A percentile compares a stretch with the other conserved stretches of the same genome.
phyloP scores from a whole-genome alignment of 2,888 invertebrate genomes.

The Pristionchus mayeri region DNA sequence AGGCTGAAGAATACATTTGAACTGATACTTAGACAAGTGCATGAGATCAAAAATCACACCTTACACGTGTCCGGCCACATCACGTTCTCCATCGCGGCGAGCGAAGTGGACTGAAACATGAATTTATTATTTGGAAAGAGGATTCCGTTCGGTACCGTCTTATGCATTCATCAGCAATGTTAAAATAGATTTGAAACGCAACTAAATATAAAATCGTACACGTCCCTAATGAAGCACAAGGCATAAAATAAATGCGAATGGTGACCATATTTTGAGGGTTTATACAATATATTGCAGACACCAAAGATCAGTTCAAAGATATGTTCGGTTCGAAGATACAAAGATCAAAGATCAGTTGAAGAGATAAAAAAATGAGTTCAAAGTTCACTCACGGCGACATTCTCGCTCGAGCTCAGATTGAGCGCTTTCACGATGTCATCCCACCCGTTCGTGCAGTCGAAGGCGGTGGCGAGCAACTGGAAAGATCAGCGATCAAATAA shows the following conservation, averaged over 20 bases:
- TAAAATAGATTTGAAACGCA: too few species aligned
- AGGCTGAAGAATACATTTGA: not conserved
- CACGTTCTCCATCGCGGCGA: not conserved
- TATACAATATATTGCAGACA: too few species aligned
- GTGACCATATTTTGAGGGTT: too few species aligned
- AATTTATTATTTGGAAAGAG: not conserved
- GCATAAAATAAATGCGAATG: too few species aligned
- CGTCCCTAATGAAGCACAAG: too few species aligned
- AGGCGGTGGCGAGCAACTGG: not conserved
- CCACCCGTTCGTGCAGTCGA: not conserved
- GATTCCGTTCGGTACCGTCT: too few species aligned
- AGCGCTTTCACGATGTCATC: not conserved
- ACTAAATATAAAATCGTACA: too few species aligned
- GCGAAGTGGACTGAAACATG: not conserved
- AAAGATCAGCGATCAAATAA: too few species aligned
- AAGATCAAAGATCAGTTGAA: not conserved
- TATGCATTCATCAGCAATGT: too few species aligned
- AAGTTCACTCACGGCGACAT: not conserved
- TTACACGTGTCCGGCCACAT: constrained; percentile 33
- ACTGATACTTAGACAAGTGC: too few species aligned
- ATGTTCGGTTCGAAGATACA: too few species aligned
- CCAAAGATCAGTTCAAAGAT: not conserved
- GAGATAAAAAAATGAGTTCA: not conserved
- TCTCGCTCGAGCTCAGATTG: not conserved
- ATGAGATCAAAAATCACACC: not conserved